Conservation (phyloP, 2,888 invertebrate genomes). For the Agrenia bidenticulata region DNA sequence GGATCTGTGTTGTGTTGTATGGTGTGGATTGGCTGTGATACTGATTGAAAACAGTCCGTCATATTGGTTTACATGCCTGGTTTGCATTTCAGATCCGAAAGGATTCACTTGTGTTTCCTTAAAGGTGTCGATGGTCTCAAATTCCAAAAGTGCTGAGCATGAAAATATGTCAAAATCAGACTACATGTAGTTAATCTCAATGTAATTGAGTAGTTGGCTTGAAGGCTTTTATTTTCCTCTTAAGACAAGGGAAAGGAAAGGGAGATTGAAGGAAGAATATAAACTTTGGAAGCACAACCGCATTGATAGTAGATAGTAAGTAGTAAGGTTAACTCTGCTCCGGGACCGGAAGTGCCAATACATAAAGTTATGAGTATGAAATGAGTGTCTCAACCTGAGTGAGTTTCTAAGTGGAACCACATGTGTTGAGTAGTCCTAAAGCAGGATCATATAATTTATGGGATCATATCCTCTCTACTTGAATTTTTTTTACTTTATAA, state of each 20-base stretch:
- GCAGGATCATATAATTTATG: slow-evolving; percentile 8
- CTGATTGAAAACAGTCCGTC: not conserved
- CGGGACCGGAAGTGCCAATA: slow-evolving; percentile 15
- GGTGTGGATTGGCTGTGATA: not conserved
- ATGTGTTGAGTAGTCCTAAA: slow-evolving; percentile 17
- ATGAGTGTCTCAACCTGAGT: slow-evolving; percentile 17
- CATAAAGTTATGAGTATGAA: slow-evolving; percentile 18
- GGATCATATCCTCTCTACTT: not conserved
- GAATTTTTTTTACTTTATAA: slow-evolving; percentile 1
- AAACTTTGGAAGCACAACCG: too few relatives aligned
- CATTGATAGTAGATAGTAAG: too few relatives aligned
- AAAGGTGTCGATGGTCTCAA: too few relatives aligned
- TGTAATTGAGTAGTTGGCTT: slow-evolving; percentile 2
- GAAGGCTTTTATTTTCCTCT: too few relatives aligned
- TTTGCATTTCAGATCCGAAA: too few relatives aligned
- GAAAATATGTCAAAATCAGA: slow-evolving; percentile 11
- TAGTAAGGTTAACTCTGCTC: too few relatives aligned
- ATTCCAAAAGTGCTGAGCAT: slow-evolving; percentile 1
- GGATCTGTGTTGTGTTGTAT: not conserved
- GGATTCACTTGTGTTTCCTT: too few relatives aligned
- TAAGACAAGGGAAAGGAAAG: too few relatives aligned
- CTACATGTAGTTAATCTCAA: slow-evolving; percentile 12
- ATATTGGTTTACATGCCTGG: too few relatives aligned
- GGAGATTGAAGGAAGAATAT: too few relatives aligned
- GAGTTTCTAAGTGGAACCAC: slow-evolving; percentile 46